A percentile compares a stretch with the other conserved stretches of the same genome.
Evolutionary conservation across 2,113 vertebrate genomes (phyloP).

Genomic region (Trichomycterus rosablanca): DNA sequence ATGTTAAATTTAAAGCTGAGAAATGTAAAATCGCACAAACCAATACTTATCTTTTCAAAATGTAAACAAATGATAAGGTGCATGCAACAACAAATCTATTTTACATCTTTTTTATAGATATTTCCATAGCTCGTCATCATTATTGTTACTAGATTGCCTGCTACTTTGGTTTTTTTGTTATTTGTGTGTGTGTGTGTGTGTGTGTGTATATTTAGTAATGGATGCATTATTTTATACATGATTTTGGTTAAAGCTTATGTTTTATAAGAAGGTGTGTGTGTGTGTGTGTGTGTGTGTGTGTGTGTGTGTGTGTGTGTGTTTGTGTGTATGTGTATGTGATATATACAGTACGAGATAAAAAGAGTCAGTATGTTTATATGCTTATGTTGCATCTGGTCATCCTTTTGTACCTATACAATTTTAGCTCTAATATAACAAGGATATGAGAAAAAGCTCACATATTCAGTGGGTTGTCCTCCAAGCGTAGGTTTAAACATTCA

Average conservation of each 20-base stretch:
- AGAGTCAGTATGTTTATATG: conserved; percentile 9
- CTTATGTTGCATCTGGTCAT: conserved; percentile 62
- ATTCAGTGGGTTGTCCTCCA: conserved; percentile 51
- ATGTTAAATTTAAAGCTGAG: conserved; percentile 66
- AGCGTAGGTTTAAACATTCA: conserved; percentile 73
- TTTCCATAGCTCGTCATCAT: conserved; percentile 47
- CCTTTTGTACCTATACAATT: conserved; percentile 67
- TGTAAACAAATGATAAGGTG: conserved; percentile 63
- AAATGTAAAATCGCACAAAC: conserved; percentile 67
- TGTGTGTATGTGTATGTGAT: conserved; percentile 3
- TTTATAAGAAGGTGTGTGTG: conserved; percentile 20
- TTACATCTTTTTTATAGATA: conserved; percentile 10
- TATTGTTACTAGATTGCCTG: background rate
- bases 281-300: conserved; percentile 28
- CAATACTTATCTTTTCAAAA: conserved; percentile 64
- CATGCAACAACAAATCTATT: conserved; percentile 65
- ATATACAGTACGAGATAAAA: background rate
- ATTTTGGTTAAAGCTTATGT: background rate
- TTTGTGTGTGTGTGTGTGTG: too few relatives aligned
- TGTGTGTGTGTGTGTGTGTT: conserved; percentile 36
- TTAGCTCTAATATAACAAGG: conserved; percentile 49
- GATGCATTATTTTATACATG: background rate
- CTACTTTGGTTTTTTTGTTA: too few relatives aligned
- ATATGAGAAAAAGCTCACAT: conserved; percentile 55
- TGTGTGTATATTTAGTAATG: background rate